These are phyloP conservation scores for Neofelis nebulosa DNA, from an alignment of 2,113 vertebrate species.

Conservation along the genomic window DNA sequence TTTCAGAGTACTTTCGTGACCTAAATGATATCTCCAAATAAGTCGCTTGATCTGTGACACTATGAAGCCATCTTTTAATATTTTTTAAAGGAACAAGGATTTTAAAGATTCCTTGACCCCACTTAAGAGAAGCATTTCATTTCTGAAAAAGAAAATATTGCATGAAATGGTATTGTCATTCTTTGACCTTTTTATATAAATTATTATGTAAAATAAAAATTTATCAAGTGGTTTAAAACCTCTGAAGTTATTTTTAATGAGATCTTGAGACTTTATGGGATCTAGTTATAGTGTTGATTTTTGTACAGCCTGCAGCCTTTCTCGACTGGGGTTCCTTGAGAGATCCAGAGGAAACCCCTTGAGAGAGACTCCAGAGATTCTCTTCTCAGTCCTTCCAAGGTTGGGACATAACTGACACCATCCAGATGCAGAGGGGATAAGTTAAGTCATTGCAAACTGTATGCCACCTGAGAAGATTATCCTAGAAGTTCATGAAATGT, in stretches of 20 bases:
- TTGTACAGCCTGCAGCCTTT: neutral
- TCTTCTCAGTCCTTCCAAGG: neutral
- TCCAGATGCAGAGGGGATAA: neutral
- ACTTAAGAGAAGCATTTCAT: neutral
- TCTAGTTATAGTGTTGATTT: neutral
- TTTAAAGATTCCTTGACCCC: neutral
- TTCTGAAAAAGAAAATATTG: neutral
- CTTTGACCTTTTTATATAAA: slow-evolving; percentile 14
- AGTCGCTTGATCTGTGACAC: neutral
- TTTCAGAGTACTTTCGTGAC: neutral
- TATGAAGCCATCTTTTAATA: neutral
- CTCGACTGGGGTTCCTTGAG: neutral
- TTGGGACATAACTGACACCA: neutral
- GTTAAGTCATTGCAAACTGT: neutral
- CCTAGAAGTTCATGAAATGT: neutral
- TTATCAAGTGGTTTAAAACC: neutral
- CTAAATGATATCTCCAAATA: neutral
- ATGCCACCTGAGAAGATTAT: neutral
- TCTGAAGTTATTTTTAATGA: neutral
- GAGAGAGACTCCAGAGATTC: neutral
- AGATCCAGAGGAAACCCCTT: neutral
- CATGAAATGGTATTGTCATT: neutral
- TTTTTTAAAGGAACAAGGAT: neutral
- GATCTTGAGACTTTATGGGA: neutral
- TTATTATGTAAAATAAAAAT: neutral